Evolutionary conservation across 2,797 vertebrate species (phyloP).

Genomic region (Sarcophilus harrisii): DNA sequence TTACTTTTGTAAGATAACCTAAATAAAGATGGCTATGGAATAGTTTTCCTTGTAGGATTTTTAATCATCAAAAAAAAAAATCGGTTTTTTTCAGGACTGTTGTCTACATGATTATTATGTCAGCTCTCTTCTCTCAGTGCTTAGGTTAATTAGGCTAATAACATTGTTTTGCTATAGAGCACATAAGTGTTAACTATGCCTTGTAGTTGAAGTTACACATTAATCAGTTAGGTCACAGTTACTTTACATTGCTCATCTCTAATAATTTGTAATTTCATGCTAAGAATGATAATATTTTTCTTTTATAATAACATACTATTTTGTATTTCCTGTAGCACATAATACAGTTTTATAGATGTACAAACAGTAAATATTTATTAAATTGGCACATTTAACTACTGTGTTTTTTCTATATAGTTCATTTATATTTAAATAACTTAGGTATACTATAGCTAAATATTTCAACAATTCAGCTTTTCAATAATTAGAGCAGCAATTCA

Average conservation of each 20-base stretch:
- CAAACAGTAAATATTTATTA: not conserved
- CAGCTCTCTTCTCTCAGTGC: not conserved
- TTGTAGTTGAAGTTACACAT: not conserved
- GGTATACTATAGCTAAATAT: not conserved
- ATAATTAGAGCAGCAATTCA: not conserved
- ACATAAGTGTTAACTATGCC: not conserved
- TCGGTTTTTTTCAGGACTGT: not conserved
- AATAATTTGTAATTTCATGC: not conserved
- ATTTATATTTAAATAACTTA: not conserved
- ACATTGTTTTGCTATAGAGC: no score
- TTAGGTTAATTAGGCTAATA: no score
- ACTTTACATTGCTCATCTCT: not conserved
- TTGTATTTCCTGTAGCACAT: not conserved
- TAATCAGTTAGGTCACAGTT: not conserved
- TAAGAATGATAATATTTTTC: not conserved
- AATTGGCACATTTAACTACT: not conserved
- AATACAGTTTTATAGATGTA: not conserved
- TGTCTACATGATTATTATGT: not conserved
- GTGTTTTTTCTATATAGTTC: not conserved
- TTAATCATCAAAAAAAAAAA: not conserved
- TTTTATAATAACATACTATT: not conserved
- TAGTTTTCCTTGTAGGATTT: not conserved
- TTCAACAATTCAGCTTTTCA: no score
- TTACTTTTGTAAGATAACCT: not conserved
- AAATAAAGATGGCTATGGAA: not conserved